Base-by-base conservation (phyloP, 2,113 vertebrate species). In the Elephas maximus region DNA sequence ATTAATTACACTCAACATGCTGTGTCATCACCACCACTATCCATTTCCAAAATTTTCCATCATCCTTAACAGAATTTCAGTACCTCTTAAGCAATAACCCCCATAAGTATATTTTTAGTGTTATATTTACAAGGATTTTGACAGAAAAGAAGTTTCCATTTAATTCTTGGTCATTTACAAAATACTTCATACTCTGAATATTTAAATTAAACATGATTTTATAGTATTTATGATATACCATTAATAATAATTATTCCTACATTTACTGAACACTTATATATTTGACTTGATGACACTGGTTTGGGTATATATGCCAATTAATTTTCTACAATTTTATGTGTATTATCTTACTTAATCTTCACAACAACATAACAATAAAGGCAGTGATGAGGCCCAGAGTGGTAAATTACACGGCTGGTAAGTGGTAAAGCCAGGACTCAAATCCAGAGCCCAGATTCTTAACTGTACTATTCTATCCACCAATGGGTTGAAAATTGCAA, bases 81-180 rank as follows among this genome's bases (percentile, higher is more conserved):
- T 62, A 62, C 21, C 20, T 5, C 18, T 20, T 5, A 62, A 21
- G 7, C 18, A 62, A 62, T 62, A 20, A 62, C 18, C 7, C 60
- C 60, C 23, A 17, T 77, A 8, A 41, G 28, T 91, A 71, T n/a
- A 83, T 87, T 74, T 92, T 62, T 24, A 23, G 23, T 83, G 6
- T 41, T 83, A 95, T 41, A 69, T 73, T 83, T 90, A 60, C 11
- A 93, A 93, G 33, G 14, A 57, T 95, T 95, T 93, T 80, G 5
- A 74, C 11, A 79, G 37, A 88, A 88, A 63, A 78, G 3, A 88
- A 65, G 5, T 67, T 94, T 78, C 9, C 15, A 62, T 44, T 89
- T 84, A 94, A 91, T 67, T 95, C 74, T 94, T 83, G 41, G 92
- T 76, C 14, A 79, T n/a, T 41, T 90, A 63, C 8, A 95, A 95